phyloP scores from a whole-genome alignment of 2,888 invertebrate species.

The Priocnemis perturbator region DNA sequence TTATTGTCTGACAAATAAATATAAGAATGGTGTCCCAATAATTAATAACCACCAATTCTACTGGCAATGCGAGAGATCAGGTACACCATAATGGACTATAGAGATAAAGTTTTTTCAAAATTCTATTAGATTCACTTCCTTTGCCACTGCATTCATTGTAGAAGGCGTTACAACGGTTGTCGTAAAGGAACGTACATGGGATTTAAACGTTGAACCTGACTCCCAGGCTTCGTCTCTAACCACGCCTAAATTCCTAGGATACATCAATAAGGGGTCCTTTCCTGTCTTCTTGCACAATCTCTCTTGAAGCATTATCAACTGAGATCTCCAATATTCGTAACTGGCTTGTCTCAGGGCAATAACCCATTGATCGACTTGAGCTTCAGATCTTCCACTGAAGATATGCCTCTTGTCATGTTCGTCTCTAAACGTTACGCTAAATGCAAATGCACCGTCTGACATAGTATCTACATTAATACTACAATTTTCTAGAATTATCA shows the following conservation, averaged over 20 bases:
- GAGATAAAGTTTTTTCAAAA: constrained; percentile 35
- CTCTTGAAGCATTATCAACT: constrained; percentile 81
- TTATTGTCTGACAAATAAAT: constrained; percentile 1
- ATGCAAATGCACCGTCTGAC: constrained; percentile 82
- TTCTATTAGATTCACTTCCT: constrained; percentile 66
- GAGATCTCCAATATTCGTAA: constrained; percentile 83
- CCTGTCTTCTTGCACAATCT: constrained; percentile 83
- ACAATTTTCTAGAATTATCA: constrained; percentile 85
- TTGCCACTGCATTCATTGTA: constrained; percentile 54
- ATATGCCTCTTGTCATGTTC: constrained; percentile 83
- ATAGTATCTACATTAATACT: constrained; percentile 82
- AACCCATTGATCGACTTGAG: constrained; percentile 85
- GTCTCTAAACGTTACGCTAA: constrained; percentile 83
- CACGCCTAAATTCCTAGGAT: constrained; percentile 79
- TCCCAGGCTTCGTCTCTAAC: constrained; percentile 71
- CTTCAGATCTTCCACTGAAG: constrained; percentile 83
- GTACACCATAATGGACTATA: too few species aligned
- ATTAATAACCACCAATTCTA: constrained; percentile 1
- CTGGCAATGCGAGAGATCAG: constrained; percentile 7
- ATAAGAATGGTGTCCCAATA: background rate
- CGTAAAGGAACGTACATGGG: constrained; percentile 66
- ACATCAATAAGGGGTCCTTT: constrained; percentile 80
- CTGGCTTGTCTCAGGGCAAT: constrained; percentile 81
- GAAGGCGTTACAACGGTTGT: constrained; percentile 55
- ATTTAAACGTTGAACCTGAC: constrained; percentile 64